Base-by-base conservation (phyloP, 1,140 invertebrate species). In the Aradophagus sp. region DNA sequence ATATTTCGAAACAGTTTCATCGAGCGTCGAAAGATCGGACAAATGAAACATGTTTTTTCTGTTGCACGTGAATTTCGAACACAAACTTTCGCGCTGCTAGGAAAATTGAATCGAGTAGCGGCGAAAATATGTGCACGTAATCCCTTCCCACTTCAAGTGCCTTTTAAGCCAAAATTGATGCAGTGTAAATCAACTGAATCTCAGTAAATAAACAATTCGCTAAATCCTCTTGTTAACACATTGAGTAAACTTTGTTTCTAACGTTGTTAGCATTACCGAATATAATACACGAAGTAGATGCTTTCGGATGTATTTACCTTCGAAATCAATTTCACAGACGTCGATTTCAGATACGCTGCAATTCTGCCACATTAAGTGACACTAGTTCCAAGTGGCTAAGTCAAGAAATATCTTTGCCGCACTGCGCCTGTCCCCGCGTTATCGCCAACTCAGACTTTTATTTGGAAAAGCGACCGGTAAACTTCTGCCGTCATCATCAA, bases 321-420 rank as follows among this genome's bases (percentile, higher is more conserved):
- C 58, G 31, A 69, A 62, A 69, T 56, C 65, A 69, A 69, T 61
- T 69, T 61, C 65, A 48, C 65, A 61, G 65, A 61, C 56, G 65
- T 69, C 65, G 65, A 61, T 69, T 61, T 69, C 65, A 69, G 65
- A 61, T 61, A 68, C 27, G 48, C 65, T 53, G 48, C 55, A 55
- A 59, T 68, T 68, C 48, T 48, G 41, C 55, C 65, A 42, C 56
- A 61, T 61, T 69, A 61, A 69, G 65, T 56, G 65, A 55, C 41
- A 53, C 56, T 56, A 50, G 34, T 36, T 47, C 15, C 39, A 48
- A 62, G 42, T 61, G 55, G 48, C 47, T 61, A 55, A 68, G 55
- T 61, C 48, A 61, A 56, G 56, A 62, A 69, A 62, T 39, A 48
- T 20, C 38, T 44, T 58, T 58, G 34, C 62, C 20, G 10, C n/a